Percentiles rank a stretch among this genome's conserved stretches.
Conservation (phyloP, 2,888 invertebrate species). For the Macroteleia sp. region DNA sequence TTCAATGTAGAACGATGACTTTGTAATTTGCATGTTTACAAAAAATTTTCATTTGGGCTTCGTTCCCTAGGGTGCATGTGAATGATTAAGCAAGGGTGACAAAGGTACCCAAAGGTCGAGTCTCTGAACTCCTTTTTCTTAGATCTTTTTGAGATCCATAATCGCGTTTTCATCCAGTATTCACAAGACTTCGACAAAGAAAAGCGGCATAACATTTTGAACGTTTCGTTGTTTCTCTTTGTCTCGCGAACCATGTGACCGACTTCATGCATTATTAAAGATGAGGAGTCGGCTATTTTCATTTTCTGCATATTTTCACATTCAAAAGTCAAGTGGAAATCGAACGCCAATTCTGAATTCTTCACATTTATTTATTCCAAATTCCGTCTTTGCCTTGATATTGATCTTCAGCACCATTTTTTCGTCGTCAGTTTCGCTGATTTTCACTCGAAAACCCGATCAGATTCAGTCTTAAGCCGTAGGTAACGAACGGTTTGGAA, state of each 20-base stretch:
- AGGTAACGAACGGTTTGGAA: slow-evolving; percentile 49
- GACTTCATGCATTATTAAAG: slow-evolving; percentile 79
- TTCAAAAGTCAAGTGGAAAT: slow-evolving; percentile 72
- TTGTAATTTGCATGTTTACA: slow-evolving; percentile 17
- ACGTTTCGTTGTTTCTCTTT: slow-evolving; percentile 28
- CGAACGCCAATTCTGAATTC: background rate
- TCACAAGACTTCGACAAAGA: slow-evolving; percentile 43
- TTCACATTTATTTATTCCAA: background rate
- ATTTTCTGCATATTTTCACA: slow-evolving; percentile 79
- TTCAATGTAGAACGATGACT: no score
- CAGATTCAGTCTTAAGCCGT: slow-evolving; percentile 31
- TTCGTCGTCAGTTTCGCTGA: slow-evolving; percentile 10
- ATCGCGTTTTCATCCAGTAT: slow-evolving; percentile 48
- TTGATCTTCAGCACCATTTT: slow-evolving; percentile 23
- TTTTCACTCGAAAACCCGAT: slow-evolving; percentile 41
- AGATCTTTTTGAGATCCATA: slow-evolving; percentile 30
- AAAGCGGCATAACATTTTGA: slow-evolving; percentile 22
- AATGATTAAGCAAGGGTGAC: slow-evolving; percentile 12
- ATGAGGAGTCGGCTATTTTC: slow-evolving; percentile 77
- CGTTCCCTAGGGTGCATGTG: background rate
- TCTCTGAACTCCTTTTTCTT: slow-evolving; percentile 15
- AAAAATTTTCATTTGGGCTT: background rate
- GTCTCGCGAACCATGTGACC: slow-evolving; percentile 42
- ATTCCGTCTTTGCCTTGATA: background rate
- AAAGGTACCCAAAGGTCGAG: slow-evolving; percentile 8